Evolutionary conservation across 2,888 invertebrate species (phyloP).

Genomic region (Coecobrya sp.): DNA sequence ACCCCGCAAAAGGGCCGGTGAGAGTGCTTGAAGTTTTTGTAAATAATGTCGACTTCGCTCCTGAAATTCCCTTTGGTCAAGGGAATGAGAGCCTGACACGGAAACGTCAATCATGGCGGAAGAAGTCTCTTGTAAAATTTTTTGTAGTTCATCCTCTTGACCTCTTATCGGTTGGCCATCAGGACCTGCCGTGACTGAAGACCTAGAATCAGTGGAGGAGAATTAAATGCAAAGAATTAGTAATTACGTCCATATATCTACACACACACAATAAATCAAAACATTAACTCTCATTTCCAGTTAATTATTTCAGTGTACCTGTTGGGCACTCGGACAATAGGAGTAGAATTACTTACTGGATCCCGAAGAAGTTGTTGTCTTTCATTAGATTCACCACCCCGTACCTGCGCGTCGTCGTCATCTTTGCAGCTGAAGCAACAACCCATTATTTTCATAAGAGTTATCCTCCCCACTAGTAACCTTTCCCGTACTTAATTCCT

Average conservation of each 20-base stretch:
- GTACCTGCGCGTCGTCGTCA: conserved; percentile 86
- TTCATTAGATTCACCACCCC: conserved; percentile 83
- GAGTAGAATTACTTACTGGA: conserved; percentile 84
- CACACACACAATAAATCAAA: no score
- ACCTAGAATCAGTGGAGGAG: conserved; percentile 74
- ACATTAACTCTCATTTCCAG: no score
- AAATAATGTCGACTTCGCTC: conserved; percentile 86
- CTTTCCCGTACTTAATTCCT: no score
- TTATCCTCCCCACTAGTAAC: background rate
- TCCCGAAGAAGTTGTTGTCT: conserved; percentile 83
- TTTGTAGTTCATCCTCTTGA: conserved; percentile 86
- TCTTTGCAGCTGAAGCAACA: conserved; percentile 86
- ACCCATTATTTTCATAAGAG: conserved; percentile 83
- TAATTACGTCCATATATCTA: no score
- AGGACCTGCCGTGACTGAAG: conserved; percentile 70
- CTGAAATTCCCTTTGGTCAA: conserved; percentile 86
- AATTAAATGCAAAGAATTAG: background rate
- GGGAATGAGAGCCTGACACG: conserved; percentile 85
- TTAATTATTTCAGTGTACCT: conserved; percentile 79
- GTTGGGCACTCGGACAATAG: conserved; percentile 84
- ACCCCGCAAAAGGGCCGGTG: conserved; percentile 83
- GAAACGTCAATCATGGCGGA: conserved; percentile 86
- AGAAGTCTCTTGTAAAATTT: conserved; percentile 86
- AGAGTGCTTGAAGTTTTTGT: conserved; percentile 84
- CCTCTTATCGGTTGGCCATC: conserved; percentile 83